These are phyloP conservation scores for Ctenicera cuprea DNA, from an alignment of 2,888 invertebrate species.

Conservation along the genomic window DNA sequence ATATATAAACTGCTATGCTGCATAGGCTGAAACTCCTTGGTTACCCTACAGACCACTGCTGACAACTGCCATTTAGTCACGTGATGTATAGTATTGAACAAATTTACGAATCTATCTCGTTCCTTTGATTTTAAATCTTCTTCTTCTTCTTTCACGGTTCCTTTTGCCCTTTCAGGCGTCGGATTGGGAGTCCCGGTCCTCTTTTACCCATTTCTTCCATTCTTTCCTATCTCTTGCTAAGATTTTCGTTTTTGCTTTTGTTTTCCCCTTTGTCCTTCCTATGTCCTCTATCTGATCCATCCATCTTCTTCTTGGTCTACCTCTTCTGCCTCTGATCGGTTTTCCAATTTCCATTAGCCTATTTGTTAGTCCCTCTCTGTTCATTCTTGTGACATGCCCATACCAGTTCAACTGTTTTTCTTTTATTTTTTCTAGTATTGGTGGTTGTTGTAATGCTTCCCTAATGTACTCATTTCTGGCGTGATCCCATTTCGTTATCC, in stretches of 20 bases:
- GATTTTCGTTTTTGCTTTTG: not conserved
- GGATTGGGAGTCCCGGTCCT: not conserved
- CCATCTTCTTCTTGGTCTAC: constrained; percentile 10
- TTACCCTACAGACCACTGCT: too few species aligned
- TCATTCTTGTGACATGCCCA: not conserved
- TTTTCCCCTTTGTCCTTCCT: not conserved
- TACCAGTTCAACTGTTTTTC: constrained; percentile 8
- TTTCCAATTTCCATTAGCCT: not conserved
- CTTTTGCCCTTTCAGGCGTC: too few species aligned
- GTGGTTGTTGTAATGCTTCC: constrained; percentile 2
- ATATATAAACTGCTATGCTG: too few species aligned
- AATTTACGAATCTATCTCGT: too few species aligned
- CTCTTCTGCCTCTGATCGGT: constrained; percentile 9
- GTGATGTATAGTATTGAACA: too few species aligned
- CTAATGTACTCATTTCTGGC: constrained; percentile 25
- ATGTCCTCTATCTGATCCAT: not conserved
- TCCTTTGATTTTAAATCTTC: not conserved
- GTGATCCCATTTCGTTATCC: constrained; percentile 9
- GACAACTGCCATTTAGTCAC: too few species aligned
- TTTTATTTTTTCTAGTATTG: constrained; percentile 20
- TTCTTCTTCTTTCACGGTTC: constrained; percentile 10
- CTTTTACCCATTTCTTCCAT: constrained; percentile 7
- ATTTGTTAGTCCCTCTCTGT: not conserved
- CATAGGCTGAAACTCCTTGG: too few species aligned
- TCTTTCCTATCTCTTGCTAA: too few species aligned